phyloP scores from a whole-genome alignment of 1,140 invertebrate genomes.

The Spodoptera frugiperda region DNA sequence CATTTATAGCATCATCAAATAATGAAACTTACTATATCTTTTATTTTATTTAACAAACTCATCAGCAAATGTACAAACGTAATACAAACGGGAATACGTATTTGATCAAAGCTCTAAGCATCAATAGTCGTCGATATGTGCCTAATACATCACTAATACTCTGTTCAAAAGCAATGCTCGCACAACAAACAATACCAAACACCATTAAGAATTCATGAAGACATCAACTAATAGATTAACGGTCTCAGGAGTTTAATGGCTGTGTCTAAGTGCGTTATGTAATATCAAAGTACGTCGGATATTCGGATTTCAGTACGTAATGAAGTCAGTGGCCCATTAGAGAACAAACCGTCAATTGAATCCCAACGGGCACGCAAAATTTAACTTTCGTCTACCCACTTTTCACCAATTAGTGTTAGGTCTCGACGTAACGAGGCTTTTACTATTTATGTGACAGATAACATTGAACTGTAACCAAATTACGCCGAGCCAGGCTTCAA shows the following conservation, averaged over 20 bases:
- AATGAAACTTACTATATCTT: too few species aligned
- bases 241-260: slow-evolving; percentile 27
- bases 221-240: slow-evolving; percentile 45
- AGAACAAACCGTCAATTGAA: slow-evolving; percentile 20
- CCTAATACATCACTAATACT: slow-evolving; percentile 1
- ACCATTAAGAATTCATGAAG: slow-evolving; percentile 40
- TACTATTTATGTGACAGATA: slow-evolving; percentile 32
- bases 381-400: slow-evolving; percentile 38
- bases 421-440: slow-evolving; percentile 22
- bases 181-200: slow-evolving; percentile 23
- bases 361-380: background rate
- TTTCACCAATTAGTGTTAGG: slow-evolving; percentile 35
- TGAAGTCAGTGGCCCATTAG: slow-evolving; percentile 27
- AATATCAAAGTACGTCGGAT: slow-evolving; percentile 36
- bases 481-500: background rate
- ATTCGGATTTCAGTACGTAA: slow-evolving; percentile 18
- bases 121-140: background rate
- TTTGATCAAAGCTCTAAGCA: background rate
- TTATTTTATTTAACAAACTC: too few species aligned
- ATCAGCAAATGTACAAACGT: background rate
- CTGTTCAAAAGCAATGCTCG: slow-evolving; percentile 9
- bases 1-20: background rate
- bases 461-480: slow-evolving; percentile 8
- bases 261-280: slow-evolving; percentile 34
- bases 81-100: background rate